Base-by-base conservation (phyloP, 1,140 invertebrate species). In the Bombus confusus region DNA sequence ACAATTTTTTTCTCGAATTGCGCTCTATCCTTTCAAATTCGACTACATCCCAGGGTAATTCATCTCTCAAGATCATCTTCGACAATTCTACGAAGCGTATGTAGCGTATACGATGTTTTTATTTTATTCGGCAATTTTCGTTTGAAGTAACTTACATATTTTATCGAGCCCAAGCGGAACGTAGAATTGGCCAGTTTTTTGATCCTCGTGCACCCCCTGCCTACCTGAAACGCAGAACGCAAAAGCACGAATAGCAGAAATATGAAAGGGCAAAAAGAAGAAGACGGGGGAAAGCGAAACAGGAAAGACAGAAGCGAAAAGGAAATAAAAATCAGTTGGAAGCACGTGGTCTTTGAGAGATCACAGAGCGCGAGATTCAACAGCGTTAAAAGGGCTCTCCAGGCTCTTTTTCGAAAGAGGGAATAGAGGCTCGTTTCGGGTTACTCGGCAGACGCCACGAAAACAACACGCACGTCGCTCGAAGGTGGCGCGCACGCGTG, bases 401-500 rank as follows among this genome's bases (percentile, higher is more conserved):
- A 47, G 3, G 10, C 41, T 47, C 41, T 79, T 43, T 68, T 71
- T 37, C 34, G 34, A 57, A 62, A 66, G 34, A 59, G 39, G 31
- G 39, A 47, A 43, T 8, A 41, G 66, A 39, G 62, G 34, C 22
- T 79, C 37, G 75, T 78, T 82, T 82, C 71, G 72, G 37, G 57
- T n/a, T 80, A 69, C 41, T 47, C 41, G n/a, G 25, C 64, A 68
- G 52, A 52, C 10, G 74, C 59, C 80, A 79, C 80, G 79, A 88
- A 77, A 83, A 75, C 79, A 83, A 76, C 85, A 62, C 79, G 81
- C 73, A n/a, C 41, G 64, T 39, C 77, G 83, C 72, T 86, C 64
- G 62, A 88, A 82, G 83, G 76, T 78, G 59, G 68, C 72, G 83
- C 66, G 83, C 83, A 81, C 22, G 81, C 76, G 81, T 64, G 64